Evolutionary conservation across 2,888 invertebrate species (phyloP), one percentile per base, ranked within the genome.

Genomic region (Ischnura elegans): DNA sequence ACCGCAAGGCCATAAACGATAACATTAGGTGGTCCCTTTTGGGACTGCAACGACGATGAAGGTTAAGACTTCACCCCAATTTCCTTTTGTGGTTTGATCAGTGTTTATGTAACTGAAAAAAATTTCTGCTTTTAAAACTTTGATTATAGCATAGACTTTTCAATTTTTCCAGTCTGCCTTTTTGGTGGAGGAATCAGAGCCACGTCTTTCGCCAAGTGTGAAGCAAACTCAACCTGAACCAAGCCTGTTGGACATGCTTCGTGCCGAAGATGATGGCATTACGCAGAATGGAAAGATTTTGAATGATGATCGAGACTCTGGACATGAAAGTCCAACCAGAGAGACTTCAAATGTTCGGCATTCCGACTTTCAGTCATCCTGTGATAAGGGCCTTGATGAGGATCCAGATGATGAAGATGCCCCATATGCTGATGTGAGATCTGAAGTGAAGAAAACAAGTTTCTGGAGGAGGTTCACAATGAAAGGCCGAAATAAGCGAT

Each of bases 401-500:
- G 93, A 86, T 42, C 85, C 46, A 93, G 85, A 85, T 90, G 93
- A 93, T 6, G 93, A 93, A 51, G 93, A 93, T 84, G 85, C 93
- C 19, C 84, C 84, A 46, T 86, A 93, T 86, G 85, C 93, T 47
- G 85, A 86, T 84, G 93, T 93, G 45, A 86, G 93, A 86, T 84
- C 93, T 84, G 93, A 93, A 55, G 93, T 94, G 84, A 94, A 94
- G 94, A 95, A 95, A 87, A 94, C 94, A 21, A 95, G 95, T 93
- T 95, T 95, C 96, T 96, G 94, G 97, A 97, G 97, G 95, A 97
- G 97, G 95, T 97, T 97, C 95, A 97, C 97, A 94, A 97, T 97
- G 97, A 97, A 97, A 95, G 97, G 97, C 95, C 97, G 97, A 95
- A 97, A 97, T 95, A 97, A 97, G 96, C 97, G 97, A 96, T 97